Conservation (phyloP, 2,888 invertebrate species). For the Drosophila eohydei region DNA sequence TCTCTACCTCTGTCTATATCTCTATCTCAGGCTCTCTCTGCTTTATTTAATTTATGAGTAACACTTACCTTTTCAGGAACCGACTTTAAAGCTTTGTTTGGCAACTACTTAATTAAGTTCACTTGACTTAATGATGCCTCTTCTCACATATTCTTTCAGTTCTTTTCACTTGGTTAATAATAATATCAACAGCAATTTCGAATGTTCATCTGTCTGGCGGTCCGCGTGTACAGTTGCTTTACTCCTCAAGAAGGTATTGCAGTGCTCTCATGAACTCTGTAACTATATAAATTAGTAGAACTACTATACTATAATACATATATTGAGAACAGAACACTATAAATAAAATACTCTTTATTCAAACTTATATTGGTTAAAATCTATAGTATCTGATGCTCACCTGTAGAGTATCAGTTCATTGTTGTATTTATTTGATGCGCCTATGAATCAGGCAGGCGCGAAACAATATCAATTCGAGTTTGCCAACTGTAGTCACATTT, state of each 20-base stretch:
- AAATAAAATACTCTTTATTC: too few species aligned
- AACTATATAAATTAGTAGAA: background rate
- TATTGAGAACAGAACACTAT: too few species aligned
- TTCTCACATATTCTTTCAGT: conserved; percentile 2
- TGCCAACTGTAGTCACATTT: conserved; percentile 44
- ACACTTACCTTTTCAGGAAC: background rate
- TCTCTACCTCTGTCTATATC: background rate
- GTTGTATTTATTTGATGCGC: conserved; percentile 28
- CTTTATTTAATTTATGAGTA: background rate
- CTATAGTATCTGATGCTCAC: conserved; percentile 56
- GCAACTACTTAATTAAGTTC: background rate
- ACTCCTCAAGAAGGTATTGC: background rate
- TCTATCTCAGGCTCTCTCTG: background rate
- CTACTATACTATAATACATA: too few species aligned
- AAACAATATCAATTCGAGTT: conserved; percentile 54
- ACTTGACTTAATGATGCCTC: conserved; percentile 12
- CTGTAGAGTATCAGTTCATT: background rate
- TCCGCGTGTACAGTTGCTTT: background rate
- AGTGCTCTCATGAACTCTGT: background rate
- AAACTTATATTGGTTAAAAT: background rate
- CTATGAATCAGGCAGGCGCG: conserved; percentile 70
- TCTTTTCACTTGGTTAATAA: conserved; percentile 70
- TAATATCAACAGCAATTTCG: conserved; percentile 79
- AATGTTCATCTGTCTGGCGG: background rate
- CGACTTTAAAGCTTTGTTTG: background rate